These are phyloP conservation scores for Pseudonaja textilis DNA, from an alignment of 2,113 vertebrate species.

Conservation along the genomic window DNA sequence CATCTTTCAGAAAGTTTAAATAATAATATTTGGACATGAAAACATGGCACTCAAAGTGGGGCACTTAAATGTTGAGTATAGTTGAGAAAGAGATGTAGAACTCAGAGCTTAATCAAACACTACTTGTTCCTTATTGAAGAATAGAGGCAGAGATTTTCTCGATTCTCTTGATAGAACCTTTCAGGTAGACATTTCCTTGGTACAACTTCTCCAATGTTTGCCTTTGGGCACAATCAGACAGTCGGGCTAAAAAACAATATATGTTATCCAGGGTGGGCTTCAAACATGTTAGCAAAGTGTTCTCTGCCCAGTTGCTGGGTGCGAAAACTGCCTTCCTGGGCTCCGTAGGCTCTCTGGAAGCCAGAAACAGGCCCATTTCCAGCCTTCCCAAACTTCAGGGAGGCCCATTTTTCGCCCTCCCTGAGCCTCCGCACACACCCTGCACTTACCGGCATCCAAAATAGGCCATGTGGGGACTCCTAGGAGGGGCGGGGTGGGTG, in stretches of 20 bases:
- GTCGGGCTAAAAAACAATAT: not conserved
- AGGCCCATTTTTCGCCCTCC: too few relatives aligned
- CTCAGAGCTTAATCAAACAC: not conserved
- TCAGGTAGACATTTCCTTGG: not conserved
- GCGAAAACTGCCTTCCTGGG: too few relatives aligned
- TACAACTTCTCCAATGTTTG: not conserved
- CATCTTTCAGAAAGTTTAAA: not conserved
- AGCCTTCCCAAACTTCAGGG: too few relatives aligned
- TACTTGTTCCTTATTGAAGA: not conserved
- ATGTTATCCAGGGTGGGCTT: too few relatives aligned
- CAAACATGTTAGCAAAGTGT: too few relatives aligned
- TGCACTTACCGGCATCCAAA: too few relatives aligned
- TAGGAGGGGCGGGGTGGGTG: too few relatives aligned
- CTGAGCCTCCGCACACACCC: too few relatives aligned
- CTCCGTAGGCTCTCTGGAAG: too few relatives aligned
- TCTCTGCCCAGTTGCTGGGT: too few relatives aligned
- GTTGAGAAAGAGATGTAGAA: not conserved
- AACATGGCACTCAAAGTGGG: not conserved
- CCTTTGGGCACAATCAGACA: not conserved
- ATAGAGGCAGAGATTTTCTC: not conserved
- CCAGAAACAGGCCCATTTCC: too few relatives aligned
- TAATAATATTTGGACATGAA: not conserved
- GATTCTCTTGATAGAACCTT: not conserved
- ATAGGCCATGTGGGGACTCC: too few relatives aligned
- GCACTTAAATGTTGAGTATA: not conserved